Evolutionary conservation across 2,888 invertebrate genomes (phyloP).

Genomic region (Spodoptera littoralis): DNA sequence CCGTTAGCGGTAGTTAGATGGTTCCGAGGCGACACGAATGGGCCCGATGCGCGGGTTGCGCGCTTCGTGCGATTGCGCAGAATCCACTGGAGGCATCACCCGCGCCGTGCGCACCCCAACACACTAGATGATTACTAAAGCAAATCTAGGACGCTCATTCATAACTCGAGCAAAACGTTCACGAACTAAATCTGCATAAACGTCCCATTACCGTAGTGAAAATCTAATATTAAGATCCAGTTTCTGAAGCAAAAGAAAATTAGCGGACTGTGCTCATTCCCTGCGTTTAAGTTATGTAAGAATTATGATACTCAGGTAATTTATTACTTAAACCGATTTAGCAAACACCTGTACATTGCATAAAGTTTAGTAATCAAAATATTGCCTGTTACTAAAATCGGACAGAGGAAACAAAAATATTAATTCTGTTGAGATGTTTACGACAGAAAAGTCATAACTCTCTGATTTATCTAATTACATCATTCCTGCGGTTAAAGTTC

Average conservation of each 20-base stretch:
- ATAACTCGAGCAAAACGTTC: slow-evolving; percentile 78
- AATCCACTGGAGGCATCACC: slow-evolving; percentile 20
- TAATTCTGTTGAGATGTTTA: slow-evolving; percentile 1
- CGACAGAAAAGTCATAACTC: slow-evolving; percentile 4
- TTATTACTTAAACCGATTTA: slow-evolving; percentile 27
- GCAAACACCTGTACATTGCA: slow-evolving; percentile 18
- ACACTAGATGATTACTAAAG: slow-evolving; percentile 76
- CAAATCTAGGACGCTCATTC: slow-evolving; percentile 81
- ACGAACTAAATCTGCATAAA: slow-evolving; percentile 82
- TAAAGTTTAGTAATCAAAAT: slow-evolving; percentile 15
- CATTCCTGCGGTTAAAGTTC: slow-evolving; percentile 54
- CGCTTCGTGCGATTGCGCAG: slow-evolving; percentile 38
- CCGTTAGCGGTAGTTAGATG: slow-evolving; percentile 77
- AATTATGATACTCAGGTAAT: slow-evolving; percentile 23
- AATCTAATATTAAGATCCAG: slow-evolving; percentile 72
- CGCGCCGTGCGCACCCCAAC: slow-evolving; percentile 53
- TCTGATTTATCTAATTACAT: slow-evolving; percentile 27
- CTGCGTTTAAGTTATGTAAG: slow-evolving; percentile 29
- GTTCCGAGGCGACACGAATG: slow-evolving; percentile 65
- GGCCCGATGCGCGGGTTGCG: slow-evolving; percentile 14
- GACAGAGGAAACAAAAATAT: slow-evolving; percentile 4
- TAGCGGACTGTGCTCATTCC: slow-evolving; percentile 45
- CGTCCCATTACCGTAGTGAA: slow-evolving; percentile 73
- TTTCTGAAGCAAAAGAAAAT: slow-evolving; percentile 66
- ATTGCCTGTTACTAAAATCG: slow-evolving; percentile 8